Base-by-base conservation (phyloP, 1,140 invertebrate genomes). In the Centruroides vittatus region DNA sequence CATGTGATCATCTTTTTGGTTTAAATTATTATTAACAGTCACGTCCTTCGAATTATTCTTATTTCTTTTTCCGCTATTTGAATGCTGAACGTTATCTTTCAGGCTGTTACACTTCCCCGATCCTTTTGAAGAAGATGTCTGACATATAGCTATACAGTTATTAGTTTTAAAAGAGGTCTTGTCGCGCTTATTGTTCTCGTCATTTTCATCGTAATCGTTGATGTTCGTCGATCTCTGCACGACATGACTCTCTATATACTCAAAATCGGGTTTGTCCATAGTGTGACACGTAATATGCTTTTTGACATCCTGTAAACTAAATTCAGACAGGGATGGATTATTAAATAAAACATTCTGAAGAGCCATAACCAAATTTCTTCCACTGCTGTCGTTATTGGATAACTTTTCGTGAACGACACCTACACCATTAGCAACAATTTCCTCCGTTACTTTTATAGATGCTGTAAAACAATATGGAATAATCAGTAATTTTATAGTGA, bases 1-100 rank as follows among this genome's bases (percentile, higher is more conserved):
- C 65, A 77, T 78, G 74, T 79, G 79, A 66, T 82, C 80, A 51
- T 82, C 79, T 70, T 79, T 79, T 70, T 81, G 70, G 68, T 70
- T 66, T 48, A 59, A 54, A 10, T 60, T 54, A 62, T 59, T 64
- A 49, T 59, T 69, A 13, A 61, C 57, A 57, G 66, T 35, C 79
- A 76, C 66, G 80, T 76, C 62, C 75, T 73, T 65, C 76, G 73
- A 67, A 73, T 72, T 66, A 35, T 61, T 64, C 35, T 46, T 61
- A 8, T 8, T 8, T 41, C 41, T 41, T 41, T 41, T 41, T 41
- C 41, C 41, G 3, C 41, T 41, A 41, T 41, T 41, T 41, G 41
- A 41, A 41, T 41, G 41, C 8, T 41, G 41, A 41, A 60, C 55
- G 62, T 63, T 67, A 59, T 61, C 61, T 49, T 65, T 67, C 10